Base-by-base conservation (phyloP, 1,140 invertebrate species). In the Drosophila lini region DNA sequence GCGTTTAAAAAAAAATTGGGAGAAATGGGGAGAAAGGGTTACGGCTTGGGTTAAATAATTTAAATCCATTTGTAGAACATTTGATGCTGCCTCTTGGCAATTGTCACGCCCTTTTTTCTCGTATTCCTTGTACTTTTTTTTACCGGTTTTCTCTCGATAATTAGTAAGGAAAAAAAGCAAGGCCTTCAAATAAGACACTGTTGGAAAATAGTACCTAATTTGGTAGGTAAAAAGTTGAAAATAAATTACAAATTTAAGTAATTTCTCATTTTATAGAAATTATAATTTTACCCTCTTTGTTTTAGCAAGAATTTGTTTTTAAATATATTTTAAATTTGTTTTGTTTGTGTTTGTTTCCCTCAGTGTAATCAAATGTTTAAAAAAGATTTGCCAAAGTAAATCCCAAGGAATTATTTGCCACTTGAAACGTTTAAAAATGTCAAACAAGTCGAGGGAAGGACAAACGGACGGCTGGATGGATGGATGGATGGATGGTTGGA, bases 401-500 rank as follows among this genome's bases (percentile, higher is more conserved):
- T 91, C 89, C 89, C 90, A 81, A 83, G 81, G 86, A 91, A 91
- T 91, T 91, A 91, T 85, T 82, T 81, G 90, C 74, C 90, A 91
- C 90, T 91, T 86, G 83, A 89, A 90, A 80, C 89, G 85, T 89
- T 91, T 91, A 90, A 91, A 88, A 91, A 90, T 91, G 90, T 81
- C 86, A 91, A 79, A 82, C 81, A 82, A 83, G 82, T 56, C 44
- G 52, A 58, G 22, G 52, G 50, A 28, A 32, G 31, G 36, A 31
- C 40, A 32, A n/a, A 36, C 31, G 38, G 25, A 32, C n/a, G 38
- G 38, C 0, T 28, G 11, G 56, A n/a, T 48, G 11, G 45, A n/a
- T 31, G 47, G 25, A 31, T 48, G 47, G 25, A 31, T 48, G 45
- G 15, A n/a, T 16, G 47, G 45, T 19, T 44, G 40, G 48, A 31